Conservation (phyloP, 2,888 invertebrate genomes). For the Stenurella melanura region DNA sequence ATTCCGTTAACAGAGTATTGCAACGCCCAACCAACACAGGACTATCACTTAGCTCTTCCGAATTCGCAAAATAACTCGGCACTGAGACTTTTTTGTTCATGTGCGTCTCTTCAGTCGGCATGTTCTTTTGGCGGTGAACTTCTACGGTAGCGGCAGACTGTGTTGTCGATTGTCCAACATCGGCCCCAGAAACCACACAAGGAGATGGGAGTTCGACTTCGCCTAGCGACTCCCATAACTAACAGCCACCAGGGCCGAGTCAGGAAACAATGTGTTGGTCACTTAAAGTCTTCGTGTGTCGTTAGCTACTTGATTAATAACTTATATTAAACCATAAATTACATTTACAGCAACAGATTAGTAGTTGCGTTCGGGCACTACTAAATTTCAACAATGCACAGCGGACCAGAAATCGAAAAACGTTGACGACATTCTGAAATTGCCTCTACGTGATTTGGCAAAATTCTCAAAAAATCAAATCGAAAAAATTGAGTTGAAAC, state of each 20-base stretch:
- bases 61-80: slow-evolving; percentile 50
- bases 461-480: no score
- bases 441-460: no score
- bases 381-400: no score
- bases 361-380: no score
- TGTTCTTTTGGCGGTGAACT: slow-evolving; percentile 45
- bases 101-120: slow-evolving; percentile 40
- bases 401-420: no score
- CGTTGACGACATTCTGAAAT: no score
- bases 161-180: slow-evolving; percentile 49
- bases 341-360: no score
- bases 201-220: slow-evolving; percentile 50
- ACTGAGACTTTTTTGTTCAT: slow-evolving; percentile 20
- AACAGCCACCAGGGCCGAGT: slow-evolving; percentile 25
- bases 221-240: slow-evolving; percentile 45
- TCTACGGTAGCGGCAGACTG: slow-evolving; percentile 42
- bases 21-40: background rate
- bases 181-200: slow-evolving; percentile 56
- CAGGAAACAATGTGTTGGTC: background rate
- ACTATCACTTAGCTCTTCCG: slow-evolving; percentile 38
- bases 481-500: no score
- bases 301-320: background rate
- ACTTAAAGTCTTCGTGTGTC: background rate
- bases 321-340: no score
- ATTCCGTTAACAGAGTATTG: background rate